Percentiles rank a stretch among this genome's conserved stretches.
These are phyloP conservation scores for Drosophila azteca DNA, from an alignment of 1,140 invertebrate genomes.

Conservation along the genomic window DNA sequence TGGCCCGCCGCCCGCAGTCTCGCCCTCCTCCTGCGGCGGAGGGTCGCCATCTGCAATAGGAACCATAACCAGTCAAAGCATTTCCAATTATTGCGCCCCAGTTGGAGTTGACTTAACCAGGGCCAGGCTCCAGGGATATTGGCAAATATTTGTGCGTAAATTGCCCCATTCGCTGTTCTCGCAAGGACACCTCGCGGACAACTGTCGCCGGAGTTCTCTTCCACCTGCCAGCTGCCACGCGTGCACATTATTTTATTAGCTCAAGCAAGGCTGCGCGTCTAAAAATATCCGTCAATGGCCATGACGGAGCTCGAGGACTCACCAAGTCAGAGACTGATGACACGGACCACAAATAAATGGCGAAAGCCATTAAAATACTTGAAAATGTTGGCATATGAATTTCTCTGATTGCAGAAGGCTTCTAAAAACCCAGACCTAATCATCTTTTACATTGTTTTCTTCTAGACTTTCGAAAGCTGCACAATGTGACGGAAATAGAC, in stretches of 20 bases:
- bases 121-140: conserved; percentile 2
- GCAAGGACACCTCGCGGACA: conserved; percentile 27
- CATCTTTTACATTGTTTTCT: too few relatives aligned
- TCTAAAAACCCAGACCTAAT: too few relatives aligned
- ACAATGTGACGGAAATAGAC: conserved; percentile 44
- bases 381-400: too few relatives aligned
- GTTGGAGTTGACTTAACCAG: conserved; percentile 20
- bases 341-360: not conserved
- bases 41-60: conserved; percentile 62
- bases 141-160: conserved; percentile 54
- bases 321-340: conserved; percentile 6
- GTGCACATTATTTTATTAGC: conserved; percentile 48
- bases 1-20: conserved; percentile 8
- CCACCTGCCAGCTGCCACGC: conserved; percentile 25
- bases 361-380: too few relatives aligned
- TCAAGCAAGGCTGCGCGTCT: conserved; percentile 22
- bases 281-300: conserved; percentile 61
- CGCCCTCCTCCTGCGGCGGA: conserved; percentile 58
- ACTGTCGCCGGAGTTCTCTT: conserved; percentile 30
- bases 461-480: conserved; percentile 3
- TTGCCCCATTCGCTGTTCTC: conserved; percentile 44
- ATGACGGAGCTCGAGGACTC: conserved; percentile 21
- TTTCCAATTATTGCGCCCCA: not conserved
- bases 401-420: too few relatives aligned
- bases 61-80: not conserved